phyloP scores from a whole-genome alignment of 2,797 vertebrate genomes.

The Lepidocolaptes lacrymiger region DNA sequence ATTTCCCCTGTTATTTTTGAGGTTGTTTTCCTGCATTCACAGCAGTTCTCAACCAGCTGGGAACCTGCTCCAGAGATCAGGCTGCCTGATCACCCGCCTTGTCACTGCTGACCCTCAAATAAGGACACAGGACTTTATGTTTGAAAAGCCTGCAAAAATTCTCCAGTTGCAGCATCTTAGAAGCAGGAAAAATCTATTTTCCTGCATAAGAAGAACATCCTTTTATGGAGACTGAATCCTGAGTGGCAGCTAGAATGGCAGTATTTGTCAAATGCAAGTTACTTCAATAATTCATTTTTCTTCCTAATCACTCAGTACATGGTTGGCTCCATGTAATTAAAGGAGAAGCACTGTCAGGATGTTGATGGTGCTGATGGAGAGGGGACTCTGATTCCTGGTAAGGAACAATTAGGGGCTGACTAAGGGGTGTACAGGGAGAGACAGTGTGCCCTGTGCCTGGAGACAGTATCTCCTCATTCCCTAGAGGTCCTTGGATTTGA shows the following conservation, averaged over 20 bases:
- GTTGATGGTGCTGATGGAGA: not conserved
- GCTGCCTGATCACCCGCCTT: not conserved
- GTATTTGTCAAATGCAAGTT: constrained; percentile 14
- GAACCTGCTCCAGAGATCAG: not conserved
- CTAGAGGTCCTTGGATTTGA: not conserved
- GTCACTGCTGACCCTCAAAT: not conserved
- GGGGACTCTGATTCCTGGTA: not conserved
- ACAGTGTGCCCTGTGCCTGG: not conserved
- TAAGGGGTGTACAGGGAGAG: not conserved
- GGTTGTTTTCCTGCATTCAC: not conserved
- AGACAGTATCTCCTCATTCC: not conserved
- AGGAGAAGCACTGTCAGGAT: not conserved
- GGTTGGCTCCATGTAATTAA: constrained; percentile 22
- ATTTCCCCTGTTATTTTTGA: not conserved
- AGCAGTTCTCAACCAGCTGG: not conserved
- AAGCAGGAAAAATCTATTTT: not conserved
- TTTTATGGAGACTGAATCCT: not conserved
- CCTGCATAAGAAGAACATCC: not conserved
- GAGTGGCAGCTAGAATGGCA: constrained; percentile 6
- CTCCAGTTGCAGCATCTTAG: not conserved
- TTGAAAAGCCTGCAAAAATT: not conserved
- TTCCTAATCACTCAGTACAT: not conserved
- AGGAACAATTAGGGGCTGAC: not conserved
- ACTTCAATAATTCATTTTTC: constrained; percentile 36
- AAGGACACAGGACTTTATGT: not conserved